Conservation (phyloP, 2,113 vertebrate species). For the Alethe castanea region DNA sequence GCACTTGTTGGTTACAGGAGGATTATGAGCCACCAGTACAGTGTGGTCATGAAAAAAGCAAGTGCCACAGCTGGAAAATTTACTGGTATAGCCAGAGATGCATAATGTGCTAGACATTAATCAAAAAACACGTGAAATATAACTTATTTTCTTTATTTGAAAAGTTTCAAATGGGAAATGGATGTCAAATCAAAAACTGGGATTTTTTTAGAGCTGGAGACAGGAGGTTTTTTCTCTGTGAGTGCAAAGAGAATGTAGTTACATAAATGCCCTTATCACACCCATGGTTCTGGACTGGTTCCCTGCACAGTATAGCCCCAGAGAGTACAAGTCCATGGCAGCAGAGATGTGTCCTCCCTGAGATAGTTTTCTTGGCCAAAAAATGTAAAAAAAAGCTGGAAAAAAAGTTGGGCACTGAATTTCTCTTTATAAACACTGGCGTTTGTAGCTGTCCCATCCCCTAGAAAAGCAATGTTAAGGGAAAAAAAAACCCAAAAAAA, state of each 20-base stretch:
- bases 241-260: background rate
- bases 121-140: background rate
- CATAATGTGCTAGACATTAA: background rate
- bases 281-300: rapidly evolving
- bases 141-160: background rate
- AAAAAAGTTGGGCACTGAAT: background rate
- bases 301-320: background rate
- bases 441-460: background rate
- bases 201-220: background rate
- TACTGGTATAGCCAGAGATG: background rate
- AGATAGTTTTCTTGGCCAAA: background rate
- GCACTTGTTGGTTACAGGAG: background rate
- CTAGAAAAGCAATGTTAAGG: background rate
- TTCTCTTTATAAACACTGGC: background rate
- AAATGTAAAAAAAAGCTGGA: background rate
- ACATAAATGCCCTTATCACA: rapidly evolving
- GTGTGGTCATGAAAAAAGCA: background rate
- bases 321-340: background rate
- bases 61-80: background rate
- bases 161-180: background rate
- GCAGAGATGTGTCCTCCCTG: background rate
- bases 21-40: background rate
- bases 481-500: background rate
- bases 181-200: background rate
- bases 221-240: background rate